Base-by-base conservation (phyloP, 2,888 invertebrate genomes). In the Metopia argyrocephala region DNA sequence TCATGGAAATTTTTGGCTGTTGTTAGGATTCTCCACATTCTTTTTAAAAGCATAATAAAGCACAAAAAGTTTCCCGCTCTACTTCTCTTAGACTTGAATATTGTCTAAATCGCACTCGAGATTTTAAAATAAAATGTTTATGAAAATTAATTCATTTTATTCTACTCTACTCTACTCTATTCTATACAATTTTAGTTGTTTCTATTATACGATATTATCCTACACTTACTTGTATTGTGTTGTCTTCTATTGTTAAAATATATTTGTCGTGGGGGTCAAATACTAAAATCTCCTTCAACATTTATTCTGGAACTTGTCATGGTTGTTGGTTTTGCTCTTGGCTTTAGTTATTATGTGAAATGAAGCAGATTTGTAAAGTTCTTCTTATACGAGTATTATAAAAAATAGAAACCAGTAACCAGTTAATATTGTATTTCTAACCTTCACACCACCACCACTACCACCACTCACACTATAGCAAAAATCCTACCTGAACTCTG, bases 211-310 rank as follows among this genome's bases (percentile, higher is more conserved):
- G 61, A 28, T 61, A 20, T 74, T 48, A 2, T 25, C 12, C 1
- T 12, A 12, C 38, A 12, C 38, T 38, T 38, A 15, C 15, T n/a
- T 21, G 15, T 20, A 56, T 18, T 46, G 23, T 65, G 48, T 56
- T 68, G 27, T 71, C 1, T 66, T 59, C 27, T 66, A 28, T 59
- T 75, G 54, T 50, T 25, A 25, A 12, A 69, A 62, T 62, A 38
- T 15, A 78, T 61, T 54, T 78, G 66, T 78, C 71, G 54, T 78
- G 78, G 78, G 78, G 78, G 78, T 78, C 78, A 78, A 78, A 78
- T 73, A 46, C 31, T 66, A 18, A 61, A 61, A 54, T 66, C 59
- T 73, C 61, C 68, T 68, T 27, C 38, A 27, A 38, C 38, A 15
- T 38, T 38, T 38, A 38, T 12, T 15, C 38, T 3, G 38, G 12